Conservation (phyloP, 2,888 invertebrate species). For the Osedax fenrisi region DNA sequence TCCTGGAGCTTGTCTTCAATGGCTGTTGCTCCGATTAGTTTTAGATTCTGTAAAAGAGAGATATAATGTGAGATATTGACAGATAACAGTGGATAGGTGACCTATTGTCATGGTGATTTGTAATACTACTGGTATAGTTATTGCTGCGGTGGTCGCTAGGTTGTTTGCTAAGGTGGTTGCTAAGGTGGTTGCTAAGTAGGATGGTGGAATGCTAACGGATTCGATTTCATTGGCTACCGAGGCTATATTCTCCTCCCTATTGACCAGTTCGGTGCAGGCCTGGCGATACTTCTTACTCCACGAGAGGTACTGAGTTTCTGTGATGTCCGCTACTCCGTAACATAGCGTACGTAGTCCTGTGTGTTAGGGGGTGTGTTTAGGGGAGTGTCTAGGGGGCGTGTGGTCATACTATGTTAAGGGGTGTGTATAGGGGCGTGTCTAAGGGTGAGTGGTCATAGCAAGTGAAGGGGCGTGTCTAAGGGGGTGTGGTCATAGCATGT, state of each 20-base stretch:
- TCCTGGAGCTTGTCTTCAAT: slow-evolving; percentile 93
- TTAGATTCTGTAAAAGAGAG: slow-evolving; percentile 58
- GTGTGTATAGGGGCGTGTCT: too few species aligned
- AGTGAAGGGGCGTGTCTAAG: too few species aligned
- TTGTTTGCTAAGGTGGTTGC: too few species aligned
- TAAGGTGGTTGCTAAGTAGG: too few species aligned
- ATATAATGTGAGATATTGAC: too few species aligned
- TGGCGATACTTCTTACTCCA: slow-evolving; percentile 64
- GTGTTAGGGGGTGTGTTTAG: neutral
- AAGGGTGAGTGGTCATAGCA: too few species aligned
- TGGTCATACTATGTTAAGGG: too few species aligned
- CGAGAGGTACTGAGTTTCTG: slow-evolving; percentile 63
- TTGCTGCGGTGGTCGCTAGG: too few species aligned
- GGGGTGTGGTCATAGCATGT: too few species aligned
- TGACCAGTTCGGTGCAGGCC: slow-evolving; percentile 68
- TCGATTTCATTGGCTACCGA: slow-evolving; percentile 86
- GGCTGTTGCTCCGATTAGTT: slow-evolving; percentile 82
- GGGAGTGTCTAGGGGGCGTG: neutral
- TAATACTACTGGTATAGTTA: neutral
- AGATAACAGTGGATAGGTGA: neutral
- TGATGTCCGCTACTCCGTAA: slow-evolving; percentile 72
- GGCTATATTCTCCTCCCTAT: slow-evolving; percentile 76
- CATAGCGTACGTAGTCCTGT: slow-evolving; percentile 73
- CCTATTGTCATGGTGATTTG: neutral
- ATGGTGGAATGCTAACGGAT: slow-evolving; percentile 36